These are phyloP conservation scores for Strix aluco DNA, from an alignment of 2,113 vertebrate species.

Conservation along the genomic window DNA sequence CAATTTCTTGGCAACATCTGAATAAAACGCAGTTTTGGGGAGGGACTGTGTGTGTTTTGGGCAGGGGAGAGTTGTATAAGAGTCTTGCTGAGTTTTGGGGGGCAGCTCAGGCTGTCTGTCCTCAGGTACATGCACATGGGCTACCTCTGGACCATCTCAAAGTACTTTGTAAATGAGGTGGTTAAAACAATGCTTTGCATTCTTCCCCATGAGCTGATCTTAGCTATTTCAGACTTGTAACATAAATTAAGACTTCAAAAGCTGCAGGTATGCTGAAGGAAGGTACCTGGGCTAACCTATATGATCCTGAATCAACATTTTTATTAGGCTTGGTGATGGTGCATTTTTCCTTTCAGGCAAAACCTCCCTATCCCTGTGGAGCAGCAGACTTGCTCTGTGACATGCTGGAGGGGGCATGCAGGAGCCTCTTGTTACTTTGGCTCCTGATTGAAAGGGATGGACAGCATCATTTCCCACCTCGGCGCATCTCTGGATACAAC, in stretches of 20 bases:
- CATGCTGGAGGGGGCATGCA: neutral
- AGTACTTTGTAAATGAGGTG: neutral
- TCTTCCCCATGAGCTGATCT: neutral
- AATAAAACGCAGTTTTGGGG: neutral
- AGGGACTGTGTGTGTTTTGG: neutral
- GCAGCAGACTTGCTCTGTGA: neutral
- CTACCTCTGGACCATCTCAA: neutral
- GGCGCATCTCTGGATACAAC: neutral
- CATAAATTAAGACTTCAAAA: neutral
- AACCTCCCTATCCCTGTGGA: neutral
- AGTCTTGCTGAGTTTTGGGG: neutral
- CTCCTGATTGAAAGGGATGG: neutral
- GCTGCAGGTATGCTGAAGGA: neutral
- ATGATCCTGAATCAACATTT: neutral
- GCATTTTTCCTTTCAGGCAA: neutral
- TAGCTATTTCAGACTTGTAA: neutral
- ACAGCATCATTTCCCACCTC: neutral
- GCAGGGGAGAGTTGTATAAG: neutral
- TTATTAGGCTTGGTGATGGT: neutral
- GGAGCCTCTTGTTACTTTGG: neutral
- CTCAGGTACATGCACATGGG: no score
- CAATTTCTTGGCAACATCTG: neutral
- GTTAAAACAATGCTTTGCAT: neutral
- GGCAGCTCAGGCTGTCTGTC: neutral
- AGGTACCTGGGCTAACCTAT: neutral